phyloP scores from a whole-genome alignment of 2,113 vertebrate species.

The Psettodes erumei region DNA sequence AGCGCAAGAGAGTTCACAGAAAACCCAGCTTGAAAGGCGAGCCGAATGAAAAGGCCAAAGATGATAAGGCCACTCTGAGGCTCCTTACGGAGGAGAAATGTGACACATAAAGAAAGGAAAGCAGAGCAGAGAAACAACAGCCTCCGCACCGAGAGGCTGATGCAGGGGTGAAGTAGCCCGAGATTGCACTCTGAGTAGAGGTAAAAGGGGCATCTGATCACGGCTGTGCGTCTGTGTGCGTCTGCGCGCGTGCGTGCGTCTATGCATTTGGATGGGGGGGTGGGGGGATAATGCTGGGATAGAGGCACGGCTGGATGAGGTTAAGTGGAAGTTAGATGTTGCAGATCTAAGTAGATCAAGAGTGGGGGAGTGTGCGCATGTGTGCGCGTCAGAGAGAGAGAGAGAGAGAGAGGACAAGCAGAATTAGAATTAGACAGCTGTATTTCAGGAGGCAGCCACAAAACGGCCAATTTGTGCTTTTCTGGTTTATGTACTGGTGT shows the following conservation, averaged over 20 bases:
- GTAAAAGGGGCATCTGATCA: conserved; percentile 83
- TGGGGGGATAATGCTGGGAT: conserved; percentile 67
- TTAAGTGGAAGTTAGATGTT: conserved; percentile 86
- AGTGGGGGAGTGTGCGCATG: conserved; percentile 47
- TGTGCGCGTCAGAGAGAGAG: conserved; percentile 15
- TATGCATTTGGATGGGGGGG: conserved; percentile 49
- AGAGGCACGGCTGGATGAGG: conserved; percentile 74
- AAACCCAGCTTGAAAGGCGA: conserved; percentile 81
- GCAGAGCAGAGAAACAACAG: conserved; percentile 81
- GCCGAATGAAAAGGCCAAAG: conserved; percentile 80
- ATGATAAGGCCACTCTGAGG: conserved; percentile 83
- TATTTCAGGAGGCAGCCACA: conserved; percentile 37
- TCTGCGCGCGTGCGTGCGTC: conserved; percentile 27
- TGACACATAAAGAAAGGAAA: conserved; percentile 82
- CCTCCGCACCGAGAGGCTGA: conserved; percentile 70
- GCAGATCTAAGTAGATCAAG: conserved; percentile 82
- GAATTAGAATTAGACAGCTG: conserved; percentile 26
- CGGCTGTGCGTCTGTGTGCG: conserved; percentile 34
- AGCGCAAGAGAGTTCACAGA: conserved; percentile 53
- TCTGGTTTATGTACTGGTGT: background rate
- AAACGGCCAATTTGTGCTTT: background rate
- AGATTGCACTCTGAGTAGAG: conserved; percentile 84
- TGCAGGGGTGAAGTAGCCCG: conserved; percentile 82
- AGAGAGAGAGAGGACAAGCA: conserved; percentile 45
- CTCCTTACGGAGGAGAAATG: conserved; percentile 77